Base-by-base conservation (phyloP, 1,140 invertebrate species). In the Philopotamus ludificatus region DNA sequence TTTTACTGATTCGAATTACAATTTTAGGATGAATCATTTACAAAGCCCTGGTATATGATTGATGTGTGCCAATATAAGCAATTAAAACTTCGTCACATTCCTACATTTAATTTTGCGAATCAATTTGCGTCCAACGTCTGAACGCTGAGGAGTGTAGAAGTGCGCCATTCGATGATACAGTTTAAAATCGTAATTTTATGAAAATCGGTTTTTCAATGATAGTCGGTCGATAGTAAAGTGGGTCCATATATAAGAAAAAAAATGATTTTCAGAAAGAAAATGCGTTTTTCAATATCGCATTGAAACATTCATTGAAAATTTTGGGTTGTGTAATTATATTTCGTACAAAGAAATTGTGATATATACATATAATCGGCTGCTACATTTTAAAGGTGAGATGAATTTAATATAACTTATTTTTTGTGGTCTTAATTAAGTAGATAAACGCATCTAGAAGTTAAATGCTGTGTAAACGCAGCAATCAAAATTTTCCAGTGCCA, bases 261-360 rank as follows among this genome's bases (percentile, higher is more conserved):
- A 64, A 70, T 66, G 68, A 70, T 70, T 3, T 70, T 70, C 64
- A 66, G 68, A 47, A 70, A 70, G 61, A 70, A 70, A 50, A 70
- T 70, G 68, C 68, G 68, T 26, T 70, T 70, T 49, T 70, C 68
- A 26, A 70, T 70, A 70, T 55, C 50, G 15, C 28, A 34, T 34
- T 34, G 4, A 7, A 34, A 7, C 4, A 34, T 34, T 34, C 28
- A 34, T 7, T 12, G 28, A 12, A 4, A 12, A 12, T 34, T 7
- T 34, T 34, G 28, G 28, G 4, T 4, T 7, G 28, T 34, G 4
- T 7, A 34, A 34, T 34, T 34, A 7, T 34, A 34, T 34, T 34
- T 34, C 4, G 4, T 34, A 34, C 12, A 7, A 12, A 34, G 12
- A 34, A 34, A 34, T 34, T 34, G 28, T 34, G 4, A 34, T 34